Percentiles rank a stretch among this genome's conserved stretches.
phyloP scores from a whole-genome alignment of 2,113 vertebrate species.

The Rhinogobius similis region DNA sequence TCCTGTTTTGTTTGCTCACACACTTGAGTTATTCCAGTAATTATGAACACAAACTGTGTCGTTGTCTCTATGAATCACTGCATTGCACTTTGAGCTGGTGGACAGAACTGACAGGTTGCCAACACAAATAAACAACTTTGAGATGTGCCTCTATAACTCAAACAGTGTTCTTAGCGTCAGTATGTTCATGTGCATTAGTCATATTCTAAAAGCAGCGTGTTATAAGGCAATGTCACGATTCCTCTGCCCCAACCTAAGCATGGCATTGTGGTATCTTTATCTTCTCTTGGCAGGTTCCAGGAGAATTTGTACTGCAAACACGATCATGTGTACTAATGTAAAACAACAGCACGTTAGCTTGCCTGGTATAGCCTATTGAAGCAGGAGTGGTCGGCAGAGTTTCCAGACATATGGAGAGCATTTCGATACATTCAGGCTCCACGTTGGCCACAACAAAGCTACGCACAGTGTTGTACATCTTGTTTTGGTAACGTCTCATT shows the following conservation, averaged over 20 bases:
- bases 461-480: conserved; percentile 55
- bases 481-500: conserved; percentile 62
- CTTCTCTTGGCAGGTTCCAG: conserved; percentile 26
- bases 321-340: conserved; percentile 43
- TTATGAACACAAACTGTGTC: conserved; percentile 31
- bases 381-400: conserved; percentile 50
- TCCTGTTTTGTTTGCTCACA: background rate
- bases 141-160: conserved; percentile 33
- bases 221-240: conserved; percentile 22
- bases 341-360: conserved; percentile 26
- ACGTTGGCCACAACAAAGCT: conserved; percentile 57
- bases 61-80: conserved; percentile 60
- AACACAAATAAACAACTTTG: conserved; percentile 64
- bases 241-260: conserved; percentile 31
- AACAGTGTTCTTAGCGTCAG: conserved; percentile 37
- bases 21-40: conserved; percentile 39
- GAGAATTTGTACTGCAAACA: conserved; percentile 35
- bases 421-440: conserved; percentile 65
- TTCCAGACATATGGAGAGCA: conserved; percentile 73
- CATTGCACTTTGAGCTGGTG: conserved; percentile 40
- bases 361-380: conserved; percentile 32
- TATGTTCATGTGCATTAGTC: conserved; percentile 26
- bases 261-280: conserved; percentile 17
- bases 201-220: conserved; percentile 37
- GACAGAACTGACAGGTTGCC: conserved; percentile 57